Conservation (phyloP, 2,113 vertebrate species). For the Ifrita kowaldi region DNA sequence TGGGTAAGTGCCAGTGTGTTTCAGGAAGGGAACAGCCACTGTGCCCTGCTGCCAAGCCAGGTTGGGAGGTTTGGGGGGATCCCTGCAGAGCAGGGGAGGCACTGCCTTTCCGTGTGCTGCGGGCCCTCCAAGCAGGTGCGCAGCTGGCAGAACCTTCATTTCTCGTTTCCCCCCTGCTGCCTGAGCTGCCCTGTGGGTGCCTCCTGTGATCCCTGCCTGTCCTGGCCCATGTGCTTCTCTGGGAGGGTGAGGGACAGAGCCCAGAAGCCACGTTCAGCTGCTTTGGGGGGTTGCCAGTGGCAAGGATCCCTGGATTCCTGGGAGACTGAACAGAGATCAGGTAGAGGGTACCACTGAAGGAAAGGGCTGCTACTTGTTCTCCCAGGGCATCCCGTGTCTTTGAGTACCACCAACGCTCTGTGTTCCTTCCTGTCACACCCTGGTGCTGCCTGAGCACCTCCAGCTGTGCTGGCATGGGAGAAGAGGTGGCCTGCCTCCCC, state of each 20-base stretch:
- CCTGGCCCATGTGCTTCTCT: fast-evolving
- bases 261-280: neutral
- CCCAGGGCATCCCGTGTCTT: neutral
- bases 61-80: neutral
- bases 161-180: neutral
- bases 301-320: neutral
- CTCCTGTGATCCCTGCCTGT: neutral
- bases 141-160: fast-evolving
- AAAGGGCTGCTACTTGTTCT: neutral
- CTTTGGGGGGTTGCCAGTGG: neutral
- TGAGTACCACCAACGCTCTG: neutral
- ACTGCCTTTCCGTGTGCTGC: neutral
- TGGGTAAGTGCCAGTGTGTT: neutral
- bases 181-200: neutral
- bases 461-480: neutral
- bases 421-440: neutral
- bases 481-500: neutral
- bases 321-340: neutral
- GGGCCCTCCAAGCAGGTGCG: fast-evolving
- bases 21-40: neutral
- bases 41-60: neutral
- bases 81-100: fast-evolving
- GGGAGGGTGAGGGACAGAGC: neutral
- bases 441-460: neutral
- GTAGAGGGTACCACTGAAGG: neutral